Evolutionary conservation across 2,888 invertebrate genomes (phyloP), one percentile per base, ranked within the genome.

Genomic region (Chalcosyrphus nemorum): DNA sequence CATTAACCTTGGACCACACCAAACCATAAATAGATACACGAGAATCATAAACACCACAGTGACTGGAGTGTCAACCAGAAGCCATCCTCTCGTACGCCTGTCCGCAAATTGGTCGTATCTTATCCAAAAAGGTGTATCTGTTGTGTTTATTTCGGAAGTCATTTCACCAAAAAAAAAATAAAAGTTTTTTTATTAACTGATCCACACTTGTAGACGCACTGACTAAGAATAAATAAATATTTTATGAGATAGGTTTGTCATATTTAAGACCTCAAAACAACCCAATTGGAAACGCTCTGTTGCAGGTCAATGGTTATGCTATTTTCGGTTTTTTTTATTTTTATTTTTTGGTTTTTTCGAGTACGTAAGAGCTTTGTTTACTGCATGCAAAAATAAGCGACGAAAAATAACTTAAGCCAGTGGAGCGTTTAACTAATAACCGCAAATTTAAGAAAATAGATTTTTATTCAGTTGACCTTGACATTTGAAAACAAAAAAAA

Each of bases 1-100:
- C 97, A 98, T 97, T 35, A 95, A 87, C 89, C 94, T 95, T 43
- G 98, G 97, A 2, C 97, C 97, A 17, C 94, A 92, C 93, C 94
- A 95, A 9, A 97, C 97, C 87, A 96, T 93, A 87, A 94, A 92
- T 47, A 97, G 92, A 89, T 97, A 97, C 7, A 95, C 86, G 57
- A 94, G 84, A 9, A 96, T 95, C 89, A 96, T 95, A 17, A 94
- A 88, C 4, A 95, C 88, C 3, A 96, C 96, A 0, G 96, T 95
- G 71, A 93, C 90, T 0, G 96, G 96, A 0, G 97, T 97, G 88
- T 96, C 95, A 70, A 97, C 97, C 88, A 97, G 91, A 0, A 95
- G 94, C 97, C 97, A 97, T 92, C 96, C 95, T 93, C 94, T 94
- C 35, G 97, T 96, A 89, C 97, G 93, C 86, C 94, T 92, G 90